Evolutionary conservation across 1,140 invertebrate species (phyloP), one percentile per base, ranked within the genome.

Genomic region (Mycetomoellerius zeteki): DNA sequence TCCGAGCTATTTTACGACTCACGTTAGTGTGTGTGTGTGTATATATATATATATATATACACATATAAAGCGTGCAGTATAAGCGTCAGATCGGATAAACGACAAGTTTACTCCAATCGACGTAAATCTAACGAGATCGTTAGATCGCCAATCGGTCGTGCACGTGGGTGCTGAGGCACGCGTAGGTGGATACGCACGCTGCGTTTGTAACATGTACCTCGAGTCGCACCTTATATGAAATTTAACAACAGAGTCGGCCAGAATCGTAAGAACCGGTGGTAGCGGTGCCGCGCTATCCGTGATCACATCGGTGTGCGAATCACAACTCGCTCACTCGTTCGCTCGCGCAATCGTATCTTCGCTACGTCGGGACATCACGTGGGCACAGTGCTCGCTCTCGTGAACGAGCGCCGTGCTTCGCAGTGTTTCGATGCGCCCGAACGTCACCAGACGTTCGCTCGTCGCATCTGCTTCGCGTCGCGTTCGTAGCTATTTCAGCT

Each of bases 211-310:
- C 77, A 19, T 47, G 24, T 3, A 27, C 14, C 62, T 33, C 33
- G 62, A 24, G 21, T 84, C 88, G 58, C 67, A 24, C 88, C 89
- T 87, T 90, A 87, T 89, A 90, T 60, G 77, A 67, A 67, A 90
- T 76, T 30, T 73, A 52, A 86, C 71, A 8, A 27, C 33, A n/a
- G n/a, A n/a, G 56, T 30, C 21, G 27, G 2, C 69, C 37, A 16
- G 16, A n/a, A 1, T 19, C 43, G 43, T 78, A 72, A 71, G 75
- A 89, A 72, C 21, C 69, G 50, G 19, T 76, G 21, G 33, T 78
- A 65, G 33, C 62, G 56, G 62, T 24, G 19, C n/a, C 27, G 54
- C 69, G 87, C 52, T 50, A 5, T 14, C 37, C 69, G 65, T 50
- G 33, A 8, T 37, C 64, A 58, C 16, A 2, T n/a, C 69, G 16